phyloP scores from a whole-genome alignment of 2,113 vertebrate genomes.

The Nematolebias whitei region DNA sequence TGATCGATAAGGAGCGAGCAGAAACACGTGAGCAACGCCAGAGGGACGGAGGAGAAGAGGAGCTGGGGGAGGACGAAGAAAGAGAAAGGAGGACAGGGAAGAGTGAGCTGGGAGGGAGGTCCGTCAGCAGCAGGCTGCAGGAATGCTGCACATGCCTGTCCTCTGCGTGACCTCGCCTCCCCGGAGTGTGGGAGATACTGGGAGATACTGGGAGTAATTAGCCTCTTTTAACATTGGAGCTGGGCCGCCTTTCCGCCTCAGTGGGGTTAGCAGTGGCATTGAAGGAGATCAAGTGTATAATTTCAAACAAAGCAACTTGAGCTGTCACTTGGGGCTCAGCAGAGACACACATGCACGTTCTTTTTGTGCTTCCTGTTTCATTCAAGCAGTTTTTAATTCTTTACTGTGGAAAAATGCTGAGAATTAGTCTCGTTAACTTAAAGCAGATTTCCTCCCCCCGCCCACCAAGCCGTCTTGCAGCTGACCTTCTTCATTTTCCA shows the following conservation, averaged over 20 bases:
- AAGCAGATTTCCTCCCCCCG: slow-evolving; percentile 40
- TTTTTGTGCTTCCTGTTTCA: slow-evolving; percentile 1
- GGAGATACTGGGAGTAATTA: slow-evolving; percentile 76
- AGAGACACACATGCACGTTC: neutral
- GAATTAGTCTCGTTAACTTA: slow-evolving; percentile 43
- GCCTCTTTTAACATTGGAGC: slow-evolving; percentile 72
- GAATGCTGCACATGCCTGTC: slow-evolving; percentile 78
- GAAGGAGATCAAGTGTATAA: slow-evolving; percentile 69
- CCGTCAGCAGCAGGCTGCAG: slow-evolving; percentile 62
- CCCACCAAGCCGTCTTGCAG: slow-evolving; percentile 42
- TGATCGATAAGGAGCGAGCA: neutral
- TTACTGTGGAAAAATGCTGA: slow-evolving; percentile 30
- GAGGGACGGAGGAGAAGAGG: slow-evolving; percentile 28
- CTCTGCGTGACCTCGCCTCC: slow-evolving; percentile 73
- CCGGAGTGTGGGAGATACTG: slow-evolving; percentile 76
- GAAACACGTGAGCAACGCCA: slow-evolving; percentile 21
- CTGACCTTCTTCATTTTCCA: slow-evolving; percentile 57
- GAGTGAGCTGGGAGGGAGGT: slow-evolving; percentile 47
- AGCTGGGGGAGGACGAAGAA: slow-evolving; percentile 38
- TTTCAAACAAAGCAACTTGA: slow-evolving; percentile 35
- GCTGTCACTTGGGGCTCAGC: slow-evolving; percentile 10
- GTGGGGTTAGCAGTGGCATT: slow-evolving; percentile 73
- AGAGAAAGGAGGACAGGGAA: slow-evolving; percentile 39
- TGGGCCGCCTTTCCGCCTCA: slow-evolving; percentile 52
- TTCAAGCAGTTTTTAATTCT: slow-evolving; percentile 30